Evolutionary conservation across 2,113 vertebrate species (phyloP).

Genomic region (Salvelinus alpinus): DNA sequence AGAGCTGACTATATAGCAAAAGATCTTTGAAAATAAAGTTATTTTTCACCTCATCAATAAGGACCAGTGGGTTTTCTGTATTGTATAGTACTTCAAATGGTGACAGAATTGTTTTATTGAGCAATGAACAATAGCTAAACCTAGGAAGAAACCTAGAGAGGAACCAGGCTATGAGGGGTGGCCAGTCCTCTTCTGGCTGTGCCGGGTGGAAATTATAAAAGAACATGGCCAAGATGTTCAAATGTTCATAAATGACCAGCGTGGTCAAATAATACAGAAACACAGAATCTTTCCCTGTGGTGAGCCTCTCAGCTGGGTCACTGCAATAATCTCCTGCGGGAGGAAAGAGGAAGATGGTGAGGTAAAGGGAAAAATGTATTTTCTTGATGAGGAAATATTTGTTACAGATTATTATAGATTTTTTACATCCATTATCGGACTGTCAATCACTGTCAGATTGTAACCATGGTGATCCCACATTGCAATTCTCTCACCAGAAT

Average conservation of each 20-base stretch:
- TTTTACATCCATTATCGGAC: no score
- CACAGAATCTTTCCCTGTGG: slow-evolving; percentile 98
- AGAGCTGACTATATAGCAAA: neutral
- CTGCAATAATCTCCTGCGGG: slow-evolving; percentile 58
- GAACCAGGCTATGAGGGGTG: slow-evolving; percentile 60
- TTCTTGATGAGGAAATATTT: no score
- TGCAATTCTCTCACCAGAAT: slow-evolving; percentile 80
- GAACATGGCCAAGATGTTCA: no score
- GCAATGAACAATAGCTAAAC: slow-evolving; percentile 55
- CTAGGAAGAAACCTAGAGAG: slow-evolving; percentile 53
- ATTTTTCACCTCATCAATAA: slow-evolving; percentile 89
- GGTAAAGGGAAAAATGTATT: neutral
- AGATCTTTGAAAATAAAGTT: no score
- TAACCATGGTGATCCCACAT: neutral
- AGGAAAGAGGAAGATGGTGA: neutral
- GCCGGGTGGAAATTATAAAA: no score
- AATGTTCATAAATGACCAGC: slow-evolving; percentile 57
- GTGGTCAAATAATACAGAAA: slow-evolving; percentile 58
- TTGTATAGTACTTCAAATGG: neutral
- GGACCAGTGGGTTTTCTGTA: slow-evolving; percentile 91
- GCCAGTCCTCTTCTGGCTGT: slow-evolving; percentile 81
- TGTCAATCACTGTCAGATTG: no score
- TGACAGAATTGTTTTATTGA: neutral
- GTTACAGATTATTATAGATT: no score
- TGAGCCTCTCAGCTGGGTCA: slow-evolving; percentile 93